Evolutionary conservation across 2,888 invertebrate species (phyloP).

Genomic region (Monoplex corrugatus): DNA sequence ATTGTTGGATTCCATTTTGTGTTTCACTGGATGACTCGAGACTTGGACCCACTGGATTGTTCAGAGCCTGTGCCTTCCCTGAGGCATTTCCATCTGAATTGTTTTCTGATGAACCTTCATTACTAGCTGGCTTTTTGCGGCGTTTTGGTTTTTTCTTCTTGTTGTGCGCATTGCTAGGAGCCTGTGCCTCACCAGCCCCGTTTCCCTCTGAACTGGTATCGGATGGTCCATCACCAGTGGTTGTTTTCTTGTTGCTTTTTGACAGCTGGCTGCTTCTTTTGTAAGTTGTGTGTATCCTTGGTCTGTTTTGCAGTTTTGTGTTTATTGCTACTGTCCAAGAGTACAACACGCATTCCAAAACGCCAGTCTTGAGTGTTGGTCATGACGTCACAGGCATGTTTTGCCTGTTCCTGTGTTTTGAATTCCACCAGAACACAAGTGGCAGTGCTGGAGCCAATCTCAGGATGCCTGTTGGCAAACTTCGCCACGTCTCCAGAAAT

Average conservation of each 20-base stretch:
- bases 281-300: no score
- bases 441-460: conserved; percentile 88
- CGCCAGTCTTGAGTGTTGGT: conserved; percentile 79
- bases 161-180: conserved; percentile 65
- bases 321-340: conserved; percentile 73
- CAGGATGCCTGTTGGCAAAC: conserved; percentile 94
- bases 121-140: conserved; percentile 69
- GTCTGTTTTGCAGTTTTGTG: conserved; percentile 69
- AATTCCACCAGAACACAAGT: conserved; percentile 95
- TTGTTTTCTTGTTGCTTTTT: conserved; percentile 69
- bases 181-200: conserved; percentile 64
- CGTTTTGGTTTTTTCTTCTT: conserved; percentile 71
- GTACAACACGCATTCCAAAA: conserved; percentile 78
- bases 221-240: conserved; percentile 62
- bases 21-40: no score
- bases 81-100: conserved; percentile 76
- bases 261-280: no score
- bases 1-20: no score
- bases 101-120: conserved; percentile 75
- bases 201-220: conserved; percentile 65
- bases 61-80: conserved; percentile 42
- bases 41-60: no score
- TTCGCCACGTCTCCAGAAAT: conserved; percentile 95
- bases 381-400: conserved; percentile 87
- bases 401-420: conserved; percentile 92